Conservation (phyloP, 2,797 vertebrate species). For the Vespertilio murinus region DNA sequence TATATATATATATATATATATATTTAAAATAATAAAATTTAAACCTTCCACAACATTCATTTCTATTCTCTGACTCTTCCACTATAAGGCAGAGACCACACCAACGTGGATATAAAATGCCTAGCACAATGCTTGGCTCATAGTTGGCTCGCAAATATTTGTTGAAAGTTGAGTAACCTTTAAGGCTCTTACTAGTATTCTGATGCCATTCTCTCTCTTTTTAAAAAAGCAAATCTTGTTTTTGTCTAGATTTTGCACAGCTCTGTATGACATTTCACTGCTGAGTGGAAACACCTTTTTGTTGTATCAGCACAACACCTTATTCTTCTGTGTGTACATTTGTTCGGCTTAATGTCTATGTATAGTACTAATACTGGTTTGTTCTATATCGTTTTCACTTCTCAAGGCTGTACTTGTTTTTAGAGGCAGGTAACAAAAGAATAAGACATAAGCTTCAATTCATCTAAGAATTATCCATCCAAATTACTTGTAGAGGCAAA, state of each 20-base stretch:
- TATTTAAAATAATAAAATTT: too few relatives aligned
- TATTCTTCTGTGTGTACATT: neutral
- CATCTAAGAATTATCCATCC: neutral
- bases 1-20: too few relatives aligned
- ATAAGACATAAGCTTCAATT: neutral
- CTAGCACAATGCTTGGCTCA: neutral
- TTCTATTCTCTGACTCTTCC: neutral
- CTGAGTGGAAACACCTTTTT: neutral
- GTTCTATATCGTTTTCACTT: neutral
- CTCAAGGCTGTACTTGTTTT: conserved; percentile 1
- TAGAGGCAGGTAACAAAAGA: neutral
- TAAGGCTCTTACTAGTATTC: neutral
- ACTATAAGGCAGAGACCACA: neutral
- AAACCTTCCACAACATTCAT: too few relatives aligned
- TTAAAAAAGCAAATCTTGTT: neutral
- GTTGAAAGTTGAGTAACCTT: neutral
- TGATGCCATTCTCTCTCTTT: neutral
- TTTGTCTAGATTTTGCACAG: conserved; percentile 9
- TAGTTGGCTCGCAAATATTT: neutral
- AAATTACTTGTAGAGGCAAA: neutral
- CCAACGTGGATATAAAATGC: neutral
- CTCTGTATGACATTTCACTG: conserved; percentile 8
- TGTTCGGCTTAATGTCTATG: neutral
- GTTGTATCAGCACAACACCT: neutral
- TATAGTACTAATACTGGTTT: neutral